Evolutionary conservation across 2,113 vertebrate species (phyloP).

Genomic region (Emydocephalus ijimae): DNA sequence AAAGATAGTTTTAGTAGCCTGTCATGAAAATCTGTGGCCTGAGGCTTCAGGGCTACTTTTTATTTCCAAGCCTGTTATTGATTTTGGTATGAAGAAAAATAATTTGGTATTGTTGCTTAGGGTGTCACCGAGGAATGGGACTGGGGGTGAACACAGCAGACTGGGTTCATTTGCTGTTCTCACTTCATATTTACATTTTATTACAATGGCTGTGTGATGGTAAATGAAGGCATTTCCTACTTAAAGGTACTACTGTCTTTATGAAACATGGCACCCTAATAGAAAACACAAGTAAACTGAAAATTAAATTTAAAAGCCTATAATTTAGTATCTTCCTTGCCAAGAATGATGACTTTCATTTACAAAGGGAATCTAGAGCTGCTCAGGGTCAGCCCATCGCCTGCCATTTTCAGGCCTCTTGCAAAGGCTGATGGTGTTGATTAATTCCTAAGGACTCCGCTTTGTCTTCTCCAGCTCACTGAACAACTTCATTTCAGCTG

Average conservation of each 20-base stretch:
- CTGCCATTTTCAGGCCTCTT: slow-evolving; percentile 73
- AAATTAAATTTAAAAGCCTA: slow-evolving; percentile 87
- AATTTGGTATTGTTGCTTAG: slow-evolving; percentile 74
- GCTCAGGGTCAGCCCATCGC: slow-evolving; percentile 83
- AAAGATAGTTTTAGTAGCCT: slow-evolving; percentile 72
- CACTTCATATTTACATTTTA: slow-evolving; percentile 59
- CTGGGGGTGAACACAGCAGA: neutral
- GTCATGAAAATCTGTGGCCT: slow-evolving; percentile 73
- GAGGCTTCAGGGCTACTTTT: slow-evolving; percentile 63
- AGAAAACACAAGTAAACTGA: slow-evolving; percentile 81
- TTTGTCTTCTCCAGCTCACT: slow-evolving; percentile 99
- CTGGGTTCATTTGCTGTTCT: slow-evolving; percentile 51
- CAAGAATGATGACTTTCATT: slow-evolving; percentile 85
- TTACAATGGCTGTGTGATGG: slow-evolving; percentile 29
- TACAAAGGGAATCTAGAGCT: slow-evolving; percentile 62
- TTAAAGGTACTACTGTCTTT: slow-evolving; percentile 73
- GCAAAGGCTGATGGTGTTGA: slow-evolving; percentile 82
- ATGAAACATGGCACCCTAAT: slow-evolving; percentile 84
- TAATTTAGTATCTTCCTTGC: slow-evolving; percentile 83
- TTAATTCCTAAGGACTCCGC: slow-evolving; percentile 87
- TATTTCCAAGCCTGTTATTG: slow-evolving; percentile 74
- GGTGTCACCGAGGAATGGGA: slow-evolving; percentile 60
- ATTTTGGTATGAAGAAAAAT: slow-evolving; percentile 75
- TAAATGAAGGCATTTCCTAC: slow-evolving; percentile 62
- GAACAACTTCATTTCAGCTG: slow-evolving; percentile 99